Evolutionary conservation across 2,113 vertebrate species (phyloP).

Genomic region (Ameiurus melas): DNA sequence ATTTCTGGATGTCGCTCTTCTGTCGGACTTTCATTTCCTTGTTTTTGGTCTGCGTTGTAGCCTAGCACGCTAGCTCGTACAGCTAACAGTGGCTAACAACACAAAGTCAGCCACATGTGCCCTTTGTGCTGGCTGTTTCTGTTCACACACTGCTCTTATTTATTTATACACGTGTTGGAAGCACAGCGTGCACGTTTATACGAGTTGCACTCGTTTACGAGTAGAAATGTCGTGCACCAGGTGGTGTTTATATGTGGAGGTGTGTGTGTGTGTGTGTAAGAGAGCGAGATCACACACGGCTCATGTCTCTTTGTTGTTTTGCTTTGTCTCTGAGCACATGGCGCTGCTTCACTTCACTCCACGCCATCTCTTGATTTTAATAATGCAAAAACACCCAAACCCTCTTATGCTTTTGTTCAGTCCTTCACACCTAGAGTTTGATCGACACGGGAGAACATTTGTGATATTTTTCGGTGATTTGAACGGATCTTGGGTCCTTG

Average conservation of each 20-base stretch:
- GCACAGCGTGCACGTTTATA: background rate
- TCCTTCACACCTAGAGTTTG: too few relatives aligned
- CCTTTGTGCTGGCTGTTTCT: background rate
- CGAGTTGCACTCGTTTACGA: background rate
- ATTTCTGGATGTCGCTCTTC: background rate
- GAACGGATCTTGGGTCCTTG: background rate
- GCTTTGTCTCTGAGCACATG: conserved; percentile 92
- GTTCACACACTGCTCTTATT: background rate
- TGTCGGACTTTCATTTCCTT: background rate
- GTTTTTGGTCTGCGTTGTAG: background rate
- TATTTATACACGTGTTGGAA: too few relatives aligned
- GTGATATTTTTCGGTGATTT: background rate
- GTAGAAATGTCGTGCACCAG: too few relatives aligned
- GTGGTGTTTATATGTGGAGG: background rate
- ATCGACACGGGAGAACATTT: background rate
- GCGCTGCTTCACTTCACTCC: conserved; percentile 54
- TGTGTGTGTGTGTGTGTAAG: background rate
- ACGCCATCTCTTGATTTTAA: background rate
- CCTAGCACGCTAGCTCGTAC: background rate
- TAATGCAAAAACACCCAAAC: background rate
- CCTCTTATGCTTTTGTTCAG: too few relatives aligned
- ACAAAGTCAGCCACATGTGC: conserved; percentile 2
- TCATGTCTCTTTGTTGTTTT: conserved; percentile 78
- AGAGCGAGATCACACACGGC: background rate
- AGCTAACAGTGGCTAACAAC: conserved; percentile 17